Evolutionary conservation across 2,888 invertebrate genomes (phyloP), one percentile per base, ranked within the genome.

Genomic region (Ectemnius lituratus): DNA sequence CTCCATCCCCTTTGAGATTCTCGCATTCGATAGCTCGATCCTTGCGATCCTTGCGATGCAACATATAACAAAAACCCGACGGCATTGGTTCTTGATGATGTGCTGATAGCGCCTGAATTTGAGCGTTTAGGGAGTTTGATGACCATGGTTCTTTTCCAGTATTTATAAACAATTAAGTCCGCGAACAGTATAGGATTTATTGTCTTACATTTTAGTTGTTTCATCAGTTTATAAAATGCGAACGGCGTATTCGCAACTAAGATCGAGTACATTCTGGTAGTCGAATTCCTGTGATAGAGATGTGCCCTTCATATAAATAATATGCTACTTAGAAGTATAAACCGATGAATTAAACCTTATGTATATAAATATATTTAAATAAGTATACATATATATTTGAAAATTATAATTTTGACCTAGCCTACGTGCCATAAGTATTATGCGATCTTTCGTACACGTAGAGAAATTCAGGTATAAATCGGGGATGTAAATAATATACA

Each of bases 301-400:
- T 59, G 64, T 27, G 28, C 37, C 63, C 58, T 63, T 20, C 37
- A 11, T 37, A 37, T 37, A 37, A 37, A 37, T 37, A 37, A 37
- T 23, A 23, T 63, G 13, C 49, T 69, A 67, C 47, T 67, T 76
- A 72, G 23, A 67, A 62, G 46, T 60, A 62, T 37, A 72, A 76
- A 70, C 60, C 23, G 58, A 58, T 64, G 27, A 67, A 47, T 59
- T 77, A 73, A 77, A 72, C 67, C 23, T 76, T 52, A 52, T 52
- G 72, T 77, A 62, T 62, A 76, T 63, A 69, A 71, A 67, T 70
- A 70, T 60, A 58, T 67, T 77, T 72, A 76, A 77, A 72, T 76
- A 77, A 67, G 58, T 68, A 65, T 62, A 59, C 3, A 23, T 23
- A 65, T 62, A 59, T 67, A 63, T 64, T 65, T 11, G 18, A 59